A percentile compares a stretch with the other conserved stretches of the same genome.
Conservation (phyloP, 2,113 vertebrate genomes). For the Gyps fulvus region DNA sequence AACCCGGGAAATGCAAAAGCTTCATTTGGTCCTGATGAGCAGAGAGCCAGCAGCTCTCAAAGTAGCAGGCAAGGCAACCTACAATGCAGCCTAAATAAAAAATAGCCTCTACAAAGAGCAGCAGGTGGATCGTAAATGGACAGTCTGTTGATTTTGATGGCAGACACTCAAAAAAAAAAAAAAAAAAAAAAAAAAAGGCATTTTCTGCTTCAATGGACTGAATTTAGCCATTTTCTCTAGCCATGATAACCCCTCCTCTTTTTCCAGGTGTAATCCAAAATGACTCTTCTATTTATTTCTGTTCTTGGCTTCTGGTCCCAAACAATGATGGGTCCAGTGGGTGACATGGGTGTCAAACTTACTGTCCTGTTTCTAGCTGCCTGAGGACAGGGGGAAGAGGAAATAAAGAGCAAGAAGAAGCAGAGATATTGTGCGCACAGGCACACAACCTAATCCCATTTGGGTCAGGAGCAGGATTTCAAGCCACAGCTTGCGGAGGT, state of each 20-base stretch:
- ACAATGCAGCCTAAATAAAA: not conserved
- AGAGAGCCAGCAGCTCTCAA: not conserved
- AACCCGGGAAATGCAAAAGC: not conserved
- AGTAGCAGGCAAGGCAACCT: not conserved
- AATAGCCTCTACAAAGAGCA: not conserved
- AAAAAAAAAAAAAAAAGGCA: too few species aligned
- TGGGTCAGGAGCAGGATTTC: not conserved
- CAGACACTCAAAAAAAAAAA: not conserved
- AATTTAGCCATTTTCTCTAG: not conserved
- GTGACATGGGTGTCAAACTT: not conserved
- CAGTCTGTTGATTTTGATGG: not conserved
- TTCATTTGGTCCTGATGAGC: not conserved
- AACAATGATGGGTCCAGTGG: not conserved
- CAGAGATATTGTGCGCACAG: rapidly evolving
- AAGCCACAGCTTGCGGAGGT: not conserved
- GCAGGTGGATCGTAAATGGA: not conserved
- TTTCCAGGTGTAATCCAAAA: not conserved
- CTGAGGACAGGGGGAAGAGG: not conserved
- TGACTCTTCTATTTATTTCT: not conserved
- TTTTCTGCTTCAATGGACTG: not conserved
- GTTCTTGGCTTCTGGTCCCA: not conserved
- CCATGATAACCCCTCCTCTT: not conserved
- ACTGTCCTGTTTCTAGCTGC: not conserved
- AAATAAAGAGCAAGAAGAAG: not conserved
- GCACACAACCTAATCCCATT: not conserved